Evolutionary conservation across 1,140 invertebrate genomes (phyloP), one percentile per base, ranked within the genome.

Genomic region (Zaprionus taronus): DNA sequence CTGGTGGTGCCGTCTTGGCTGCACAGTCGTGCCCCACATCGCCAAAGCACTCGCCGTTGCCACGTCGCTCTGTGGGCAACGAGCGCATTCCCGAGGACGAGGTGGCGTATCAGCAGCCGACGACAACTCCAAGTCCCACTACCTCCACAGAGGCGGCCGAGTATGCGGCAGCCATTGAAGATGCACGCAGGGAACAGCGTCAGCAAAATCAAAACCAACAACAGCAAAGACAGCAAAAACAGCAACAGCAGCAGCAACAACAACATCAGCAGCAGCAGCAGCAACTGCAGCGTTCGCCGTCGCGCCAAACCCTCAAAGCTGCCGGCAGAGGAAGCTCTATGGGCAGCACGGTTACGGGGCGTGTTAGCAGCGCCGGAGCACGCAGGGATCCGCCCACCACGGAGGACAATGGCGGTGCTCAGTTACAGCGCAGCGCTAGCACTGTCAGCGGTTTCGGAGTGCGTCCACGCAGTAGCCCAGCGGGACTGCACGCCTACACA

Each of bases 401-500:
- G 63, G 70, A 80, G 47, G 44, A 57, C 11, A 31, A 60, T 36
- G 74, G 34, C 5, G 34, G 61, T 5, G 41, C 75, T n/a, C 77
- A 79, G 61, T 63, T 93, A 15, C 92, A 93, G 56, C 93, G 94
- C 17, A 94, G 94, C 44, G 90, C 93, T 15, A 96, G 96, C 74
- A 94, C 94, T 0, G 94, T 94, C 1, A 94, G 94, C 36, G 93
- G 94, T 5, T 94, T 94, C 41, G 70, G 81, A 24, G 81, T 91
- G 57, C 93, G 96, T 65, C 96, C 96, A 2, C 92, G 95, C 53
- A 96, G 95, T 22, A 96, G 95, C 49, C 96, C 96, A 1, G 95
- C 96, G 12, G 96, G 95, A 9, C 93, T 96, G 22, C 95, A 96
- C 83, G 96, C 95, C 78, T 96, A 96, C 81, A 96, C 96, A 63